Base-by-base conservation (phyloP, 2,888 invertebrate species). In the Encarsia formosa region DNA sequence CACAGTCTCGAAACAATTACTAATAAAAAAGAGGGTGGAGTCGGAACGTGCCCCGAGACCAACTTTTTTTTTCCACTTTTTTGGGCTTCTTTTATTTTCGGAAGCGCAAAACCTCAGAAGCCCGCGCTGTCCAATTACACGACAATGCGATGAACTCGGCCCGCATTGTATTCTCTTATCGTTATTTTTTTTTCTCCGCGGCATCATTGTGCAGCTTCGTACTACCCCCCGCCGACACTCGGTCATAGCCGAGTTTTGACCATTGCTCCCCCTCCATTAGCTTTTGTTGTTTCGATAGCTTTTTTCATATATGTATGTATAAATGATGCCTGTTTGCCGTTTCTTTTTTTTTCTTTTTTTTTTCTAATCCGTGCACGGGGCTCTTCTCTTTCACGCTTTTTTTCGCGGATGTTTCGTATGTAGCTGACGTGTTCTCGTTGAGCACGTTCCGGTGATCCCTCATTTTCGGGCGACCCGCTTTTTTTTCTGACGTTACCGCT, bases 241-340 rank as follows among this genome's bases (percentile, higher is more conserved):
- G 24, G 15, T n/a, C n/a, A 13, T 8, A 32, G 23, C 22, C 41
- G 47, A 54, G 52, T 52, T 52, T 49, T 56, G 56, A 56, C 53
- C 56, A 49, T 53, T 50, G 32, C n/a, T 22, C 32, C 45, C 45
- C 46, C 50, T 40, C 56, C 43, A 57, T 57, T 54, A 54, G 57
- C 49, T 53, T 31, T 15, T 31, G 37, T 37, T 47, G 51, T 35
- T 6, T 41, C 26, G 32, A 45, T 29, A 24, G 20, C 39, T 52
- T 52, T 49, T 47, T 46, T 41, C n/a, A 29, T 29, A 29, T 29
- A 29, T 29, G 29, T 29, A 29, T 29, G 29, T 29, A 29, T 29
- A 13, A 9, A 29, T 29, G 29, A 29, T 29, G 29, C 8, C 13
- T 29, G 11, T 18, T n/a, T 24, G 34, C 15, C 15, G 2, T 18